Conservation (phyloP, 92 coral and sea anemone genomes). For the Umimayanthus chanpuru region DNA sequence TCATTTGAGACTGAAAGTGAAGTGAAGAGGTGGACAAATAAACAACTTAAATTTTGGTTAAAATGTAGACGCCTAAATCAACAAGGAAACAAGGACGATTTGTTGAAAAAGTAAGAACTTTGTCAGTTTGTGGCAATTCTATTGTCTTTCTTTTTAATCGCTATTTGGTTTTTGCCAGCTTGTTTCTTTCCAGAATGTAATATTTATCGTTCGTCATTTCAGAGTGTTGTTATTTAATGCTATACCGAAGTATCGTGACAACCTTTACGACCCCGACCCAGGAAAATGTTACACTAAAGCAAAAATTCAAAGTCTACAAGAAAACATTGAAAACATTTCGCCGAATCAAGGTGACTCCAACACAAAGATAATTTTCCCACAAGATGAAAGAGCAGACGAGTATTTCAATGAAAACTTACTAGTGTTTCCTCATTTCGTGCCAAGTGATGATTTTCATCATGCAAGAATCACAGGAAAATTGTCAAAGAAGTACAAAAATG, state of each 20-base stretch:
- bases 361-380: neutral
- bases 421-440: constrained; percentile 46
- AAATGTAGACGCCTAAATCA: constrained; percentile 53
- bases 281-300: constrained; percentile 42
- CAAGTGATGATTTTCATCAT: constrained; percentile 51
- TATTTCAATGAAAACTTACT: constrained; percentile 37
- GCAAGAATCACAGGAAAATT: constrained; percentile 29
- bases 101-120: constrained; percentile 30
- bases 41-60: constrained; percentile 43
- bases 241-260: constrained; percentile 47
- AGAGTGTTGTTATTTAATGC: constrained; percentile 49
- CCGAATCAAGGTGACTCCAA: neutral
- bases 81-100: constrained; percentile 41
- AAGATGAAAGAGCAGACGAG: constrained; percentile 29
- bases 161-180: neutral
- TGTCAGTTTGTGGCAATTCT: neutral
- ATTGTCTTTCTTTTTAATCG: neutral
- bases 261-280: constrained; percentile 52
- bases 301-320: constrained; percentile 35
- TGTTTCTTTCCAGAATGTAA: neutral
- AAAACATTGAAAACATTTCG: constrained; percentile 18
- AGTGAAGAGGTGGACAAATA: constrained; percentile 16
- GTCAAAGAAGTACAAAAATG: constrained; percentile 41
- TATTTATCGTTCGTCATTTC: constrained; percentile 5
- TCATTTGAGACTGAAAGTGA: neutral